phyloP scores from a whole-genome alignment of 2,888 invertebrate species.

The Trimorus sp. region DNA sequence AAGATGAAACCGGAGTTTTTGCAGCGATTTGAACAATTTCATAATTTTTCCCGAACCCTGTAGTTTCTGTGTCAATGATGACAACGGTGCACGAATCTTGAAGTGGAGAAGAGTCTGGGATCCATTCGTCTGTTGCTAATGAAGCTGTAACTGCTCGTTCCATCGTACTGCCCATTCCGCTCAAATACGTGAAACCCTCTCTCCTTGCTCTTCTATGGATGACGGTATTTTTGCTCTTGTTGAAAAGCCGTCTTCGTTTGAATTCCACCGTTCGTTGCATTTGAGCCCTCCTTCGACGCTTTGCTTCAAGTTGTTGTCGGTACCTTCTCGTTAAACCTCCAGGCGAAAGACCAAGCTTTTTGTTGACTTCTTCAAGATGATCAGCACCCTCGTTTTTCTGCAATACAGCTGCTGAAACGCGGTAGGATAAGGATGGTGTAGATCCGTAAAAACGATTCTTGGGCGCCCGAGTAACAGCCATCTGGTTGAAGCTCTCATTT shows the following conservation, averaged over 20 bases:
- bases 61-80: constrained; percentile 42
- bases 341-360: constrained; percentile 30
- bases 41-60: constrained; percentile 14
- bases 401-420: constrained; percentile 46
- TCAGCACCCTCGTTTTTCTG: constrained; percentile 53
- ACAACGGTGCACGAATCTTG: constrained; percentile 23
- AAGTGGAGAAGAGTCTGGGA: constrained; percentile 37
- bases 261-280: not conserved
- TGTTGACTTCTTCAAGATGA: constrained; percentile 20
- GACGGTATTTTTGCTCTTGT: not conserved
- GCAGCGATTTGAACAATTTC: constrained; percentile 40
- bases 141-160: constrained; percentile 36
- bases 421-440: constrained; percentile 41
- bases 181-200: constrained; percentile 43
- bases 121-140: constrained; percentile 7
- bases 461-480: constrained; percentile 49
- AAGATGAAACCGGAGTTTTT: not conserved
- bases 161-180: constrained; percentile 51
- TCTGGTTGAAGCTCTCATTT: constrained; percentile 58
- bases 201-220: not conserved
- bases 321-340: not conserved
- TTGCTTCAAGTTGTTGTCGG: not conserved
- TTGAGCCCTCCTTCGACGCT: not conserved
- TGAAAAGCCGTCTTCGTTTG: constrained; percentile 10
- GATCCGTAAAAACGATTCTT: constrained; percentile 55